A percentile compares a stretch with the other conserved stretches of the same genome.
phyloP scores from a whole-genome alignment of 2,888 invertebrate species.

The Parnassius smintheus region DNA sequence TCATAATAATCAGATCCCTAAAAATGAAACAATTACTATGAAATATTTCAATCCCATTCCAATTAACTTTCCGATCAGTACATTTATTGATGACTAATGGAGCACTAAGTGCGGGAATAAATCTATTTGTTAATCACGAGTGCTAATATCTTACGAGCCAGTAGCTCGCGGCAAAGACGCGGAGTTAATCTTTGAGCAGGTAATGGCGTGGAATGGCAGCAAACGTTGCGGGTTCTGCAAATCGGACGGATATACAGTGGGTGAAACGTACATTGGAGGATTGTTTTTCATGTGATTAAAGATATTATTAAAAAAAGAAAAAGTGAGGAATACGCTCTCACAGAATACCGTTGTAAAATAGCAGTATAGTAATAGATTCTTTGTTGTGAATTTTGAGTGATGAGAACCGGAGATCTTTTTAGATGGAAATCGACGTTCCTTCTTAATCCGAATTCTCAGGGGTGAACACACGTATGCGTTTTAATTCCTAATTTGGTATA shows the following conservation, averaged over 20 bases:
- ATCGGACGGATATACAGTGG: constrained; percentile 4
- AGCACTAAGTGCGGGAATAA: constrained; percentile 22
- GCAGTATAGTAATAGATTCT: no score
- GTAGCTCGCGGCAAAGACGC: constrained; percentile 29
- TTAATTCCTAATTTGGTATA: no score
- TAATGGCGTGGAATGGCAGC: constrained; percentile 46
- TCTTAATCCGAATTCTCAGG: no score
- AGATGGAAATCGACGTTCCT: no score
- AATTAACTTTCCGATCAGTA: constrained; percentile 18
- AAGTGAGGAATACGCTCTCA: no score
- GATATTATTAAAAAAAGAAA: no score
- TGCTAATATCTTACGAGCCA: constrained; percentile 30
- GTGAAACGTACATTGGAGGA: constrained; percentile 7
- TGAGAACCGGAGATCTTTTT: no score
- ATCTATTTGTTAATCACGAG: constrained; percentile 27
- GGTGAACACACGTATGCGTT: no score
- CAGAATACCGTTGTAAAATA: no score
- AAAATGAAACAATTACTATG: constrained; percentile 1
- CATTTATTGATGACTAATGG: constrained; percentile 24
- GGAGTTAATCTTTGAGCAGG: constrained; percentile 42
- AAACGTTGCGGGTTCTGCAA: constrained; percentile 30
- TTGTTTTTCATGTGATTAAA: no score
- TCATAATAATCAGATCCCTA: no score
- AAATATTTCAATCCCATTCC: constrained; percentile 7
- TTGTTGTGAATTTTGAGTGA: no score